A percentile compares a stretch with the other conserved stretches of the same genome.
These are phyloP conservation scores for Condylostylus longicornis DNA, from an alignment of 1,140 invertebrate genomes.

Conservation along the genomic window DNA sequence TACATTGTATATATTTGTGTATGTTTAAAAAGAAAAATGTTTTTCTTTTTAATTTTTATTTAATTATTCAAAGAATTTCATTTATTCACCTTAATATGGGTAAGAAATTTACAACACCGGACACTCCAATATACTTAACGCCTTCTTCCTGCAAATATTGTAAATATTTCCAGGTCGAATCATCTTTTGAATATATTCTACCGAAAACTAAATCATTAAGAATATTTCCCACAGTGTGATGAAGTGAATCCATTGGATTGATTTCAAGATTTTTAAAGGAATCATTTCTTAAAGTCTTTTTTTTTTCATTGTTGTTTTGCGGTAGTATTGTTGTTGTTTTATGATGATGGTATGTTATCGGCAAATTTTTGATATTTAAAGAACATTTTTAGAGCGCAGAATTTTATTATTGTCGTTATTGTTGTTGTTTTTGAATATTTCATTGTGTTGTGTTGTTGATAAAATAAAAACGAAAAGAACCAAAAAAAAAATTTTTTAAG, in stretches of 20 bases:
- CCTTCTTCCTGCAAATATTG: constrained; percentile 61
- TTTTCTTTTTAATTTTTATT: no score
- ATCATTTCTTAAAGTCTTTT: constrained; percentile 4
- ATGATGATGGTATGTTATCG: neutral
- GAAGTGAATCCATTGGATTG: constrained; percentile 31
- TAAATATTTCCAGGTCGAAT: constrained; percentile 58
- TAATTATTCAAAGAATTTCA: no score
- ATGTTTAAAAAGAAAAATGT: no score
- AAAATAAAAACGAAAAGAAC: no score
- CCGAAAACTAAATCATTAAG: constrained; percentile 66
- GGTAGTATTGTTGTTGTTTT: neutral
- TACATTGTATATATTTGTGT: no score
- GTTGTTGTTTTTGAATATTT: no score
- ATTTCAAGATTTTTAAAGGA: constrained; percentile 7
- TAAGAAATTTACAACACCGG: constrained; percentile 66
- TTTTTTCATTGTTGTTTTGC: neutral
- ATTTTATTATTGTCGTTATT: no score
- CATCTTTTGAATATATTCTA: constrained; percentile 44
- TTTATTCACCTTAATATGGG: constrained; percentile 59
- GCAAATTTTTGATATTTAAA: neutral
- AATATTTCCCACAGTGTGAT: constrained; percentile 59
- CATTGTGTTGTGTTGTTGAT: no score
- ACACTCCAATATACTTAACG: constrained; percentile 58
- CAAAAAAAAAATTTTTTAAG: no score
- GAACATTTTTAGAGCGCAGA: no score